Evolutionary conservation across 2,113 vertebrate genomes (phyloP).

Genomic region (Patagioenas fasciata): DNA sequence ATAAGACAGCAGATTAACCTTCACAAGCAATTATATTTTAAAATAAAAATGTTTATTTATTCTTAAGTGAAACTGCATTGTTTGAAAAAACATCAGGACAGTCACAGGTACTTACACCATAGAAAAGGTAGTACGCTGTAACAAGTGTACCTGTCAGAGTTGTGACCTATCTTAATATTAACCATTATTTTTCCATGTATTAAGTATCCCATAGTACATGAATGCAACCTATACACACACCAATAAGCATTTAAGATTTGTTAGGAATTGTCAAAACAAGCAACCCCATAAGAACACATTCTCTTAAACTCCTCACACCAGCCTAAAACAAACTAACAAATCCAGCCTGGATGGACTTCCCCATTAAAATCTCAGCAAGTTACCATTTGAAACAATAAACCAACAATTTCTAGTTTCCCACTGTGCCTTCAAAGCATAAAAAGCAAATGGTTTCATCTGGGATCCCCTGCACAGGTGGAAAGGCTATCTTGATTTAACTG

Average conservation of each 20-base stretch:
- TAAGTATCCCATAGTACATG: neutral
- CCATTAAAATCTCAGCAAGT: neutral
- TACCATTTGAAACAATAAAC: neutral
- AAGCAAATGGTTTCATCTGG: neutral
- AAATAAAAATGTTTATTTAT: neutral
- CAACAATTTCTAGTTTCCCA: neutral
- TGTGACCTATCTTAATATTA: neutral
- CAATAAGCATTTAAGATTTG: neutral
- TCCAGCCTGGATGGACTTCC: neutral
- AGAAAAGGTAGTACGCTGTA: neutral
- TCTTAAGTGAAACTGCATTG: neutral
- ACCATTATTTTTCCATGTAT: neutral
- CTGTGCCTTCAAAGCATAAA: neutral
- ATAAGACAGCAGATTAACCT: neutral
- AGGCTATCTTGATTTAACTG: neutral
- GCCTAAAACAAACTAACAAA: slow-evolving; percentile 78
- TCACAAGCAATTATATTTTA: neutral
- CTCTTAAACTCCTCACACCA: slow-evolving; percentile 86
- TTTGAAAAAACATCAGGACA: neutral
- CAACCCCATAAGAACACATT: slow-evolving; percentile 94
- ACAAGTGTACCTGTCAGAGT: neutral
- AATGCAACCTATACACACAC: neutral
- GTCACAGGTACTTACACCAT: neutral
- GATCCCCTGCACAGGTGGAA: neutral
- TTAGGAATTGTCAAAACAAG: slow-evolving; percentile 71